These are phyloP conservation scores for Chloromyia formosa DNA, from an alignment of 2,888 invertebrate species.

Conservation along the genomic window DNA sequence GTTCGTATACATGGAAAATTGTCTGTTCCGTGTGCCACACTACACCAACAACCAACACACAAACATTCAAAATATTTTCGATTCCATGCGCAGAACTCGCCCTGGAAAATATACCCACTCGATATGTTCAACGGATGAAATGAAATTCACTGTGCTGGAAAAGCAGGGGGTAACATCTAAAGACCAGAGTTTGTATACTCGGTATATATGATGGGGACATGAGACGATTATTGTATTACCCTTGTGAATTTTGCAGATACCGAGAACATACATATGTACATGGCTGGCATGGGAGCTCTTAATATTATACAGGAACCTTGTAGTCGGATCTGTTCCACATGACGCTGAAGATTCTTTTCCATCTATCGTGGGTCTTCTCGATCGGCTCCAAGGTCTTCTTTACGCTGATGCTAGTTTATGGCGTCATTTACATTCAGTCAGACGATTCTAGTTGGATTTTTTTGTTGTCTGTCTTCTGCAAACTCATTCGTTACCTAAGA, in stretches of 20 bases:
- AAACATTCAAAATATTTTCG: too few species aligned
- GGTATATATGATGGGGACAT: not conserved
- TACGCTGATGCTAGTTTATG: too few species aligned
- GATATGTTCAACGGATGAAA: slow-evolving; percentile 18
- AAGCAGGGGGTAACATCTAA: not conserved
- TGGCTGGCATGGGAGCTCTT: slow-evolving; percentile 19
- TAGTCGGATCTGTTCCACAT: not conserved
- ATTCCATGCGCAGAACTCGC: too few species aligned
- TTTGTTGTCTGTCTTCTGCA: too few species aligned
- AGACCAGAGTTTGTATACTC: not conserved
- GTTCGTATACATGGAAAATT: not conserved
- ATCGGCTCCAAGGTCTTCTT: too few species aligned
- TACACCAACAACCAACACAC: too few species aligned
- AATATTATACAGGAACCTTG: slow-evolving; percentile 2
- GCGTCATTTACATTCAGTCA: too few species aligned
- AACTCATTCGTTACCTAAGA: too few species aligned
- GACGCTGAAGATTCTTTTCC: not conserved
- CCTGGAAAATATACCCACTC: not conserved
- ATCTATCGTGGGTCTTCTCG: not conserved
- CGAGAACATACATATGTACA: not conserved
- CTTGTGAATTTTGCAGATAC: not conserved
- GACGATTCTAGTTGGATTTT: too few species aligned
- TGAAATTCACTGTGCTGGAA: slow-evolving; percentile 13
- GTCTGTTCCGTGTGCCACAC: too few species aligned
- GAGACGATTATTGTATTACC: slow-evolving; percentile 2